phyloP scores from a whole-genome alignment of 2,888 invertebrate genomes.

The Luffia ferchaultella region DNA sequence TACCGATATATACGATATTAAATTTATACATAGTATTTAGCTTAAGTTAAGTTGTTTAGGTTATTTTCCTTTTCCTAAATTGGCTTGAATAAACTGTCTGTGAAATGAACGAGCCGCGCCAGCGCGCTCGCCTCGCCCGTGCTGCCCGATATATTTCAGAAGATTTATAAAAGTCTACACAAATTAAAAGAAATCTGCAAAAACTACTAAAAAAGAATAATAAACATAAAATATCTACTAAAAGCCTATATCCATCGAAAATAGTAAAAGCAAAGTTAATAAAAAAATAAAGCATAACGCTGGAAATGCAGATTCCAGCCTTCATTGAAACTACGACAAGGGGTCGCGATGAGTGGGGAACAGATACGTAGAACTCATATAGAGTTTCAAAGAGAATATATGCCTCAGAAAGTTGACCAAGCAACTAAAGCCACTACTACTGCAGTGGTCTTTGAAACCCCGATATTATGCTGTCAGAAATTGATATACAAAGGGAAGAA shows the following conservation, averaged over 20 bases:
- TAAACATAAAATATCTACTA: conserved; percentile 26
- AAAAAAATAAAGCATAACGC: conserved; percentile 12
- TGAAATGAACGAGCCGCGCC: conserved; percentile 38
- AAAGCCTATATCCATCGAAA: conserved; percentile 57
- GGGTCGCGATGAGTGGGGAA: no score
- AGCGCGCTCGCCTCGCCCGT: conserved; percentile 19
- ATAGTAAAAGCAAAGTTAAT: conserved; percentile 43
- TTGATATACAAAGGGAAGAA: no score
- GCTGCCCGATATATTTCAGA: conserved; percentile 15
- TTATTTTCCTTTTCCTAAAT: conserved; percentile 49
- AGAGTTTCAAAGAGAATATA: no score
- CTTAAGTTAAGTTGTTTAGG: conserved; percentile 65
- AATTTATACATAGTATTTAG: conserved; percentile 64
- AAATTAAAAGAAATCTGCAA: conserved; percentile 52
- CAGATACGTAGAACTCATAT: no score
- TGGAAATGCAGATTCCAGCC: no score
- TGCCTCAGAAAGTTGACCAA: no score
- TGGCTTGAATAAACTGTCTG: conserved; percentile 59
- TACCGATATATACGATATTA: conserved; percentile 63
- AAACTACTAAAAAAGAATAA: conserved; percentile 26
- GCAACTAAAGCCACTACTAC: no score
- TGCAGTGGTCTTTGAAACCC: no score
- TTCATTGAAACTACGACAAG: no score
- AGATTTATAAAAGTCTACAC: not conserved
- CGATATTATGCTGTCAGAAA: no score